phyloP scores from a whole-genome alignment of 2,888 invertebrate genomes.

The Cerceris rybyensis region DNA sequence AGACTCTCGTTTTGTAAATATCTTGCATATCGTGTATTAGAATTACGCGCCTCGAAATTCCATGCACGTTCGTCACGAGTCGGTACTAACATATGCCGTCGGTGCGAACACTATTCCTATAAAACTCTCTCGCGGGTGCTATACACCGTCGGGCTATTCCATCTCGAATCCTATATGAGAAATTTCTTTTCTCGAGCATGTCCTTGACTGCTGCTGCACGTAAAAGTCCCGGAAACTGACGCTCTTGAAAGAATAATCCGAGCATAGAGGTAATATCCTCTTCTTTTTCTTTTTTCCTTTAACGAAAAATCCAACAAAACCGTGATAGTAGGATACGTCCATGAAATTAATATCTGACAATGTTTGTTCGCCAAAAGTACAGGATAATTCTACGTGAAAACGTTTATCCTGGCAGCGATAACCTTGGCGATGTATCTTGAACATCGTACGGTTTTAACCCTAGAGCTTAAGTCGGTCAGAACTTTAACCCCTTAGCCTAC shows the following conservation, averaged over 20 bases:
- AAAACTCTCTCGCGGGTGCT: conserved; percentile 28
- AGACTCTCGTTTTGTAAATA: conserved; percentile 32
- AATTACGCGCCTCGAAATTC: conserved; percentile 36
- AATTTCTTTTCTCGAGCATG: conserved; percentile 19
- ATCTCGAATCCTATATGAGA: conserved; percentile 32
- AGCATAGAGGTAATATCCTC: background rate
- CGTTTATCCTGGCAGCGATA: no score
- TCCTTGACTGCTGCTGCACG: background rate
- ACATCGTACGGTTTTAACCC: no score
- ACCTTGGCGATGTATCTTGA: no score
- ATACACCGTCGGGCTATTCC: conserved; percentile 32
- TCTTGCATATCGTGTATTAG: conserved; percentile 26
- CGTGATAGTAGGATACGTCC: no score
- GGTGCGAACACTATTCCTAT: conserved; percentile 33
- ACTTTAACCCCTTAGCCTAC: no score
- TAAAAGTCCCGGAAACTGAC: conserved; percentile 3
- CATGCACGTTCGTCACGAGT: conserved; percentile 29
- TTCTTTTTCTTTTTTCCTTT: no score
- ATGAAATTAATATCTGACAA: no score
- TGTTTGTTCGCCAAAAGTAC: no score
- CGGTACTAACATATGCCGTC: conserved; percentile 27
- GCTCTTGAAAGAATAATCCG: conserved; percentile 5
- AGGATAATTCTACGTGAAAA: no score
- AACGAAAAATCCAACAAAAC: no score
- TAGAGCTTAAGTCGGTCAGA: no score